Percentiles rank a stretch among this genome's conserved stretches.
These are phyloP conservation scores for Troides aeacus DNA, from an alignment of 2,888 invertebrate species.

Conservation along the genomic window DNA sequence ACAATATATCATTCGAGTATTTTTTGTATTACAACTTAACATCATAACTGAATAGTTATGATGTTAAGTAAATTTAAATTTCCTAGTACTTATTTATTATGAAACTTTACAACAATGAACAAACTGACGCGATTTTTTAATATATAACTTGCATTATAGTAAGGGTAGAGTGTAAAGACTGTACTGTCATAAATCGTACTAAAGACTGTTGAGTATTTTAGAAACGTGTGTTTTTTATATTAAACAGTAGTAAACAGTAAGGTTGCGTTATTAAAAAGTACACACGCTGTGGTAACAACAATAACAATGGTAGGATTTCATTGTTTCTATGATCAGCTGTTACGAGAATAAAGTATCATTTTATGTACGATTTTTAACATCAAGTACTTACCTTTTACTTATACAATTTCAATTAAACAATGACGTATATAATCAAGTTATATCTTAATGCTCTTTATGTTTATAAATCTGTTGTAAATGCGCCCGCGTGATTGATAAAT, in stretches of 20 bases:
- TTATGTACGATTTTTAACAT: background rate
- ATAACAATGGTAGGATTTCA: background rate
- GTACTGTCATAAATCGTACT: no score
- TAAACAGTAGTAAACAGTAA: background rate
- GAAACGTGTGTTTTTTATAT: background rate
- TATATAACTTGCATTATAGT: no score
- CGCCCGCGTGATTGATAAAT: background rate
- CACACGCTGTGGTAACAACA: background rate
- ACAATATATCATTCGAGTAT: no score
- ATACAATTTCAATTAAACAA: background rate
- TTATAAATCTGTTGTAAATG: background rate
- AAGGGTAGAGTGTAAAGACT: no score
- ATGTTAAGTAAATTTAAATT: no score
- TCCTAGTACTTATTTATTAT: no score
- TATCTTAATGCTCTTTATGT: background rate
- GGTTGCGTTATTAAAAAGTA: background rate
- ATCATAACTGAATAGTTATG: no score
- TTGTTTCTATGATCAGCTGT: background rate
- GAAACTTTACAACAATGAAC: no score
- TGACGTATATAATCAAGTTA: background rate
- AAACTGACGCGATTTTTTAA: no score
- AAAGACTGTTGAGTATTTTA: no score
- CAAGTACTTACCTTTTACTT: background rate
- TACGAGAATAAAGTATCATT: background rate
- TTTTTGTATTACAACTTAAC: no score